Percentiles rank a stretch among this genome's conserved stretches.
Evolutionary conservation across 2,888 invertebrate species (phyloP).

Genomic region (Crepidodera aurea): DNA sequence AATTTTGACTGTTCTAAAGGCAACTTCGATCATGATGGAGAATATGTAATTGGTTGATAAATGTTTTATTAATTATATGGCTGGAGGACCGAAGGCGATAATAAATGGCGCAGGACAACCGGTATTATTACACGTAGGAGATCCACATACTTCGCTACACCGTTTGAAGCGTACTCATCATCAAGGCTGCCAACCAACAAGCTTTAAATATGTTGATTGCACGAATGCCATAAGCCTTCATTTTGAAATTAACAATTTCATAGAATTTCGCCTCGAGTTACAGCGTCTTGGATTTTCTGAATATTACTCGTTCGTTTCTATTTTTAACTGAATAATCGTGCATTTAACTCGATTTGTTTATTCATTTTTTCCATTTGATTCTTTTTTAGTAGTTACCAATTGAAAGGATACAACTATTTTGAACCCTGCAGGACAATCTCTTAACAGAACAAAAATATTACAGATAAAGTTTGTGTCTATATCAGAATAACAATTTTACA

Average conservation of each 20-base stretch:
- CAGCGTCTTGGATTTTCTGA: background rate
- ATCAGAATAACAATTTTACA: too few species aligned
- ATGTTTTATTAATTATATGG: conserved; percentile 54
- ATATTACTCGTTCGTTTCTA: too few species aligned
- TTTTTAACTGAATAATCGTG: too few species aligned
- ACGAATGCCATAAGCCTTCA: conserved; percentile 1
- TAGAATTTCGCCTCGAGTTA: background rate
- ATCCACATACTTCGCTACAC: conserved; percentile 10
- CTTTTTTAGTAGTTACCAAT: too few species aligned
- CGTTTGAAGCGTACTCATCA: conserved; percentile 15
- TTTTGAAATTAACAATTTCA: conserved; percentile 7
- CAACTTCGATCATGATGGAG: conserved; percentile 22
- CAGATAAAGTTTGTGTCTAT: too few species aligned
- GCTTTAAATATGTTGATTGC: conserved; percentile 14
- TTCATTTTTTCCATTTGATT: too few species aligned
- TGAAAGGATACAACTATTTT: too few species aligned
- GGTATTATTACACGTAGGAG: conserved; percentile 23
- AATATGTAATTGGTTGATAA: conserved; percentile 45
- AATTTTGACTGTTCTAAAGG: conserved; percentile 20
- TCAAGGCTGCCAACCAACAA: conserved; percentile 12
- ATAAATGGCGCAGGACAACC: conserved; percentile 46
- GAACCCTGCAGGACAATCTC: too few species aligned
- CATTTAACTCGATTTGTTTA: too few species aligned
- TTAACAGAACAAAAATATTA: too few species aligned
- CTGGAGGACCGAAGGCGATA: conserved; percentile 48